Base-by-base conservation (phyloP, 2,113 vertebrate species). In the Paracanthobrama guichenoti region DNA sequence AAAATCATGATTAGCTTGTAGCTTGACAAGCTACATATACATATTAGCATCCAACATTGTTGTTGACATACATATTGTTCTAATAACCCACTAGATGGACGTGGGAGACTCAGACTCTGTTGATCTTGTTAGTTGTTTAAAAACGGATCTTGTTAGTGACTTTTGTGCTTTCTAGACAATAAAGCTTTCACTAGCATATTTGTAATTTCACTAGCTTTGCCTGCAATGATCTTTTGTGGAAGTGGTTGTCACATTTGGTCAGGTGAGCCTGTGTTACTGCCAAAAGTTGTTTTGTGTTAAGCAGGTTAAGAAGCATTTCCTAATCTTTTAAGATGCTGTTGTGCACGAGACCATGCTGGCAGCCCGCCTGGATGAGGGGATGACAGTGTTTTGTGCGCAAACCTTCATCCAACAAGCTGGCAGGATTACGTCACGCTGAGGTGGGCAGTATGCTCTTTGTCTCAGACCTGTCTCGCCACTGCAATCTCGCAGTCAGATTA, bases 251-350 rank as follows among this genome's bases (percentile, higher is more conserved):
- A 81, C 79, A 80, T 89, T 84, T 85, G 84, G 88, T 90, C 82
- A 39, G 1, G 82, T 90, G 84, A 91, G 85, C 81, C 46, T 62
- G 78, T 76, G 81, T 71, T 67, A 18, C 48, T 26, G 67, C 48
- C 84, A 85, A 88, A 85, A 88, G 80, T 81, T 42, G 82, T 84
- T 92, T 90, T 89, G 88, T 80, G 86, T 86, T 92, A 93, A 93
- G 90, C 67, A 75, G 91, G 79, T 91, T 94, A 92, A 91, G 81
- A 24, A 0, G 24, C n/a, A 42, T 50, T 79, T 82, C 44, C 75
- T 89, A 90, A 93, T 93, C 92, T 88, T 88, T 91, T 93, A 91
- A 93, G 89, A 89, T 71, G 78, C 22, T 0, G 90, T 81, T 76
- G 55, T 9, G 71, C 90, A 92, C 87, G 85, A 91, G 91, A 92